These are phyloP conservation scores for Timema podura DNA, from an alignment of 2,888 invertebrate species.

Conservation along the genomic window DNA sequence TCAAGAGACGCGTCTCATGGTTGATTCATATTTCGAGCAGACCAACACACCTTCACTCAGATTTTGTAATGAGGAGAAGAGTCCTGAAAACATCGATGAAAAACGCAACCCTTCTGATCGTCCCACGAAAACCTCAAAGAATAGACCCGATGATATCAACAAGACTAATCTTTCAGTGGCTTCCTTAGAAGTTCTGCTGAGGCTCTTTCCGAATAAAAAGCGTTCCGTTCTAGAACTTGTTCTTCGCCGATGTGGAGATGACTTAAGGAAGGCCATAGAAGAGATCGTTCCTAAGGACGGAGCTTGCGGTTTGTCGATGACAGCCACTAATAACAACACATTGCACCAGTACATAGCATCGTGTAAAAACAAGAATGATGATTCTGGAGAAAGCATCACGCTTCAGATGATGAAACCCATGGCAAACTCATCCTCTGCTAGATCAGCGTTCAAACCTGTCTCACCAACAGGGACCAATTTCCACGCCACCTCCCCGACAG, in stretches of 20 bases:
- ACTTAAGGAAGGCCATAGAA: conserved; percentile 84
- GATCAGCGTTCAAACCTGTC: conserved; percentile 29
- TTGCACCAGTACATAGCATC: conserved; percentile 26
- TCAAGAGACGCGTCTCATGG: no score
- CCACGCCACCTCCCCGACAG: background rate
- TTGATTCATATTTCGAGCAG: no score
- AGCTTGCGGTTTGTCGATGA: no score
- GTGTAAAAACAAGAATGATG: conserved; percentile 15
- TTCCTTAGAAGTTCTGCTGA: conserved; percentile 71
- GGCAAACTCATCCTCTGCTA: background rate
- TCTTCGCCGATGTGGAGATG: conserved; percentile 88
- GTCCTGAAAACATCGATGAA: no score
- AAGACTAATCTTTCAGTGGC: conserved; percentile 45
- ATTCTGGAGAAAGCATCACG: background rate
- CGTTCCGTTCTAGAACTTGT: conserved; percentile 84
- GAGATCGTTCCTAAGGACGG: conserved; percentile 56
- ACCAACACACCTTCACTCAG: no score
- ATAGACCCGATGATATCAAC: conserved; percentile 32
- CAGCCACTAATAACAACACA: conserved; percentile 17
- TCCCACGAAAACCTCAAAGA: conserved; percentile 28
- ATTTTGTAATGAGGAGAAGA: no score
- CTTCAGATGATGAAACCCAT: background rate
- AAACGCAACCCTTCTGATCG: no score
- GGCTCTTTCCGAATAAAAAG: conserved; percentile 87
- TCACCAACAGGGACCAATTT: conserved; percentile 15